Evolutionary conservation across 2,797 vertebrate genomes (phyloP).

Genomic region (Parauchenoglanis ngamensis): DNA sequence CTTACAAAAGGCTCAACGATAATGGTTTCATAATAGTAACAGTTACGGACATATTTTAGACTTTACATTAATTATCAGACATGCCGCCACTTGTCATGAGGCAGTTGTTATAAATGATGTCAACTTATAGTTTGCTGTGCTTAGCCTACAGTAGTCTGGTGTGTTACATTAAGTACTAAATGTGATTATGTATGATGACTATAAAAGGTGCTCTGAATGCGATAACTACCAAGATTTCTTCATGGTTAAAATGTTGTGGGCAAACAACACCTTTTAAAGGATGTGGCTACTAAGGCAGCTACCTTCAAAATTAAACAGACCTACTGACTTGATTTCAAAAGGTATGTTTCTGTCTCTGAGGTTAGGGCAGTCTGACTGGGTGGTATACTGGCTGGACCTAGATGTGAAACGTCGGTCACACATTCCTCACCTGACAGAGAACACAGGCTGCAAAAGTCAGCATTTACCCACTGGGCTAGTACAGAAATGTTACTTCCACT

Average conservation of each 20-base stretch:
- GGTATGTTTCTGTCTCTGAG: neutral
- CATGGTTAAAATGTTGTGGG: neutral
- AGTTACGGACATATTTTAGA: neutral
- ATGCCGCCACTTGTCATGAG: neutral
- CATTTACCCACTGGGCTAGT: slow-evolving; percentile 61
- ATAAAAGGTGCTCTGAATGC: neutral
- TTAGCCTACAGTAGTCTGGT: neutral
- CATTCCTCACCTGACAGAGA: slow-evolving; percentile 63
- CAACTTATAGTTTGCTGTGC: neutral
- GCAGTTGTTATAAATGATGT: neutral
- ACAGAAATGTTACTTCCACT: slow-evolving; percentile 67
- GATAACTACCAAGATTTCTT: neutral
- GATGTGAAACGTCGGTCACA: slow-evolving; percentile 38
- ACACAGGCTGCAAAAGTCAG: slow-evolving; percentile 65
- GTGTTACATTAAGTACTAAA: neutral
- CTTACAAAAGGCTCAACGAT: neutral
- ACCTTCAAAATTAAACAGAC: neutral
- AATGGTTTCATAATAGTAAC: neutral
- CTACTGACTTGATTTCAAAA: neutral
- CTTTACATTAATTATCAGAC: neutral
- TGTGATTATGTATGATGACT: neutral
- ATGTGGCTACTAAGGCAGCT: neutral
- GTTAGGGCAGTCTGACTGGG: neutral
- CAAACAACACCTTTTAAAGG: neutral
- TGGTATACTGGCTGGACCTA: slow-evolving; percentile 32